Percentiles rank a stretch among this genome's conserved stretches.
phyloP scores from a whole-genome alignment of 2,888 invertebrate species.

The Atrina japonica region DNA sequence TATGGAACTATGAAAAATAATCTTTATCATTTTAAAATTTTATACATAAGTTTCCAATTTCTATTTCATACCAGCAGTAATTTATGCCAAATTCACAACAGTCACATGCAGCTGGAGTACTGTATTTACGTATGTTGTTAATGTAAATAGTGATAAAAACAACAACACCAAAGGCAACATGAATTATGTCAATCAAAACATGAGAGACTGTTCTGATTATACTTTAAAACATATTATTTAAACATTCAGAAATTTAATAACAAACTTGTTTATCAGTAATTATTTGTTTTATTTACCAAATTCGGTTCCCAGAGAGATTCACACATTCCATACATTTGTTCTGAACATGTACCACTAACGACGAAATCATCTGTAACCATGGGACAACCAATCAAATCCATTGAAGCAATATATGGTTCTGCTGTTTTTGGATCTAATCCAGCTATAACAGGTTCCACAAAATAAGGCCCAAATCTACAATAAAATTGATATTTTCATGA shows the following conservation, averaged over 20 bases:
- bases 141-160: too few species aligned
- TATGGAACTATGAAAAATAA: too few species aligned
- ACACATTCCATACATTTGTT: constrained; percentile 89
- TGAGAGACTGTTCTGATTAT: too few species aligned
- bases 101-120: too few species aligned
- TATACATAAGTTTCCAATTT: too few species aligned
- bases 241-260: neutral
- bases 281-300: constrained; percentile 81
- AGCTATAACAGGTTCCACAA: constrained; percentile 97
- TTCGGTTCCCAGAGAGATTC: constrained; percentile 97
- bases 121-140: too few species aligned
- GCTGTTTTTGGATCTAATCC: constrained; percentile 92
- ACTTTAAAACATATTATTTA: neutral
- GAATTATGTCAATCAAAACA: too few species aligned
- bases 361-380: constrained; percentile 97
- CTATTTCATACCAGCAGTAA: too few species aligned
- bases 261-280: neutral
- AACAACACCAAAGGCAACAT: too few species aligned
- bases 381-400: constrained; percentile 97
- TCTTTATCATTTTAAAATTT: too few species aligned
- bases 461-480: constrained; percentile 96
- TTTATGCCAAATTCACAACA: too few species aligned
- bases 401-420: constrained; percentile 94
- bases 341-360: constrained; percentile 95
- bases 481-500: neutral